A percentile compares a stretch with the other conserved stretches of the same genome.
Evolutionary conservation across 2,888 invertebrate species (phyloP).

Genomic region (Philhelius pedissequus): DNA sequence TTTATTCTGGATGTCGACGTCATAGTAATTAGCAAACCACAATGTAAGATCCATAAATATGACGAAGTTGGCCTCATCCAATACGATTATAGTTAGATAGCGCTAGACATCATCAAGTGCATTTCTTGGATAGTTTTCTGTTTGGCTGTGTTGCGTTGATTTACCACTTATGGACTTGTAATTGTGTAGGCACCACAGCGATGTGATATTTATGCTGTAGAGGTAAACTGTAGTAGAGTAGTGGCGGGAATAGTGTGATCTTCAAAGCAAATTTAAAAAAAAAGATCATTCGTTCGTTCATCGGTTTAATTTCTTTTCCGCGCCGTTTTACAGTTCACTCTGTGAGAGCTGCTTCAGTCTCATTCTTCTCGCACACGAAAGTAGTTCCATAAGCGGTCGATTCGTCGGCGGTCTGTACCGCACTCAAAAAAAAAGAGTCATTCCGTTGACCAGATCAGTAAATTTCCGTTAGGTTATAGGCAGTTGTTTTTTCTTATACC

Average conservation of each 20-base stretch:
- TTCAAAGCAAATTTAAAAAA: slow-evolving; percentile 2
- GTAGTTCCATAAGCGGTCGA: slow-evolving; percentile 41
- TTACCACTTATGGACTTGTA: background rate
- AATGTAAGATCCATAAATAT: background rate
- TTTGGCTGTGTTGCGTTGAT: background rate
- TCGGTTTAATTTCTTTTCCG: slow-evolving; percentile 34
- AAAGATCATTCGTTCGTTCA: slow-evolving; percentile 7
- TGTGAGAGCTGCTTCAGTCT: slow-evolving; percentile 36
- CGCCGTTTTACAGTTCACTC: slow-evolving; percentile 28
- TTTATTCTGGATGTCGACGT: background rate
- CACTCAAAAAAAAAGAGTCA: slow-evolving; percentile 23
- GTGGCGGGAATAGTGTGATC: slow-evolving; percentile 10
- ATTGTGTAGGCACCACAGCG: background rate
- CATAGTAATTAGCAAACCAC: background rate
- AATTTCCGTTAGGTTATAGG: slow-evolving; percentile 1
- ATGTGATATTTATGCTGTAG: background rate
- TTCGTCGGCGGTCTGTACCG: slow-evolving; percentile 34
- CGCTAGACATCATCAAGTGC: background rate
- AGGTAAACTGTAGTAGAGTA: background rate
- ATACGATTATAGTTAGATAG: too few species aligned
- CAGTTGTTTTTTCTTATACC: background rate
- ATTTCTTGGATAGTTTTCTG: background rate
- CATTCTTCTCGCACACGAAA: slow-evolving; percentile 27
- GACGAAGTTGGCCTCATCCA: background rate
- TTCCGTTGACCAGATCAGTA: slow-evolving; percentile 27